Conservation (phyloP, 2,797 vertebrate genomes). For the Eulemur mongoz region DNA sequence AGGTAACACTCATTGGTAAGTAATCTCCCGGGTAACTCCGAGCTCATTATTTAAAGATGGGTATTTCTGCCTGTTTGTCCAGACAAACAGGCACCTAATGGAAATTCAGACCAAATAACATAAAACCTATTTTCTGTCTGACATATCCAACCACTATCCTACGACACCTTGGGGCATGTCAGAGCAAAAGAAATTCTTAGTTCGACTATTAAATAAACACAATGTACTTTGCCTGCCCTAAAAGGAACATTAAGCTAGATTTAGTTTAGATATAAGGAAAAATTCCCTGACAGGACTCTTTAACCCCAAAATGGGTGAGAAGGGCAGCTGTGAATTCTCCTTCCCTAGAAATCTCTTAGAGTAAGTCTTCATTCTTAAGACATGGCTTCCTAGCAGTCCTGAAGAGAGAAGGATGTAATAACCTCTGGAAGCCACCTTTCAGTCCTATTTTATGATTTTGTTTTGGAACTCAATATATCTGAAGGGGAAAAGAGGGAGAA, state of each 20-base stretch:
- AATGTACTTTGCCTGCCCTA: conserved; percentile 49
- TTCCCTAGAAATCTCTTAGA: conserved; percentile 53
- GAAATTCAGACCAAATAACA: conserved; percentile 75
- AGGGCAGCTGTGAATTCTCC: not conserved
- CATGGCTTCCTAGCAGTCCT: not conserved
- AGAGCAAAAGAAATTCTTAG: conserved; percentile 62
- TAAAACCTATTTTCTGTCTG: conserved; percentile 73
- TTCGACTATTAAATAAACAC: conserved; percentile 58
- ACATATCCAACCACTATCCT: conserved; percentile 60
- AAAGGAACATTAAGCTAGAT: conserved; percentile 63
- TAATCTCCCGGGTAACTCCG: conserved; percentile 64
- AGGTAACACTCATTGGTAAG: conserved; percentile 66
- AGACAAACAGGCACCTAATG: conserved; percentile 73
- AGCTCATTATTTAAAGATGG: conserved; percentile 79
- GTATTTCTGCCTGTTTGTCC: conserved; percentile 65
- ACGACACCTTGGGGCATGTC: conserved; percentile 66
- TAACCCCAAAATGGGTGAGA: conserved; percentile 36
- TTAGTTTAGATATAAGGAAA: conserved; percentile 70
- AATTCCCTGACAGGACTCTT: conserved; percentile 64
- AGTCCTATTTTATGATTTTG: conserved; percentile 16
- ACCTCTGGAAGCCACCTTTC: not conserved
- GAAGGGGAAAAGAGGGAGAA: not conserved
- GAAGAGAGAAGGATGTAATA: not conserved
- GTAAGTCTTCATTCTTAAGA: conserved; percentile 23
- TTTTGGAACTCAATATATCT: conserved; percentile 51